A percentile compares a stretch with the other conserved stretches of the same genome.
phyloP scores from a whole-genome alignment of 2,113 vertebrate species.

The Tragulus kanchil region DNA sequence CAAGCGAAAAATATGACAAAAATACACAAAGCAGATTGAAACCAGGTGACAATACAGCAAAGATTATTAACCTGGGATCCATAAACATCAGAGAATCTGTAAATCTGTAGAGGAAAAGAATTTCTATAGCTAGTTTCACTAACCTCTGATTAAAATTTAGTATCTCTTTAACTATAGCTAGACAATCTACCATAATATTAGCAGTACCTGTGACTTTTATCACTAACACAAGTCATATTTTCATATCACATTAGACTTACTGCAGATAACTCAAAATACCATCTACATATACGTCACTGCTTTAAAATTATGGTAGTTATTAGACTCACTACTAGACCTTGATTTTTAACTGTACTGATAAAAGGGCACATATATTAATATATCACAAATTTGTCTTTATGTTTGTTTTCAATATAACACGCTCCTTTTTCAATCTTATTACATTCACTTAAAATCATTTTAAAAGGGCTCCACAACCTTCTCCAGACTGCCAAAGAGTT shows the following conservation, averaged over 20 bases:
- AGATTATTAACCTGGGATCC: background rate
- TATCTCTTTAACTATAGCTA: constrained; percentile 11
- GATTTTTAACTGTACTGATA: constrained; percentile 15
- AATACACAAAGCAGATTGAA: constrained; percentile 31
- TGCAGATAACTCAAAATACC: constrained; percentile 35
- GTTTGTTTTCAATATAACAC: background rate
- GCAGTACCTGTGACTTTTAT: constrained; percentile 10
- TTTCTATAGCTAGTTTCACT: constrained; percentile 20
- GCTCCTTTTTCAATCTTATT: constrained; percentile 22
- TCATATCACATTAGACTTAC: background rate
- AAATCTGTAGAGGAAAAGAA: constrained; percentile 46
- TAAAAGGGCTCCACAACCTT: constrained; percentile 22
- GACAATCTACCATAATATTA: constrained; percentile 21
- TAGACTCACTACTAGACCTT: background rate
- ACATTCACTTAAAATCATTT: constrained; percentile 31
- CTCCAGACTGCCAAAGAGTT: background rate
- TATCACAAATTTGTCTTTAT: constrained; percentile 19
- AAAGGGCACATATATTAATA: background rate
- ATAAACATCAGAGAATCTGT: constrained; percentile 17
- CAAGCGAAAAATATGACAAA: constrained; percentile 43
- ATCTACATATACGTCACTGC: background rate
- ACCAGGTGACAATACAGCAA: constrained; percentile 9
- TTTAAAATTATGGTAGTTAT: constrained; percentile 39
- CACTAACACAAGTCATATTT: constrained; percentile 54
- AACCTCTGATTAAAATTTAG: constrained; percentile 14